Conservation (phyloP, 2,113 vertebrate species). For the Pogona vitticeps region DNA sequence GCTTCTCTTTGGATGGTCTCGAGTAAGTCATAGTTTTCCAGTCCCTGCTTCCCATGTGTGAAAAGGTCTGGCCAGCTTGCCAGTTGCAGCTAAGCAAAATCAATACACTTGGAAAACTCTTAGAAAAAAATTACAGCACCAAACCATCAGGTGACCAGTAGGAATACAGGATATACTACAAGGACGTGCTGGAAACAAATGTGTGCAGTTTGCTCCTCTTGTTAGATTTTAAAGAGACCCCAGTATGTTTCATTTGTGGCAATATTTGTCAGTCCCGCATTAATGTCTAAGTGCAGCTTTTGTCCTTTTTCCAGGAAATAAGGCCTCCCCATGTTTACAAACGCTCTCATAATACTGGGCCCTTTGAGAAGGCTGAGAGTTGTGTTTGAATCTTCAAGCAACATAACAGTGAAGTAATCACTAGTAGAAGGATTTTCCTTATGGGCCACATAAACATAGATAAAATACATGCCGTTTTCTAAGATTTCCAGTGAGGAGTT, state of each 20-base stretch:
- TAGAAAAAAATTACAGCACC: neutral
- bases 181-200: neutral
- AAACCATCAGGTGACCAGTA: neutral
- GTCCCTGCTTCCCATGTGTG: neutral
- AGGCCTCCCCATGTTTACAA: neutral
- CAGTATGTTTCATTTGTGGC: neutral
- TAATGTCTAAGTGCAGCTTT: neutral
- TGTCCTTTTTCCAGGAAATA: neutral
- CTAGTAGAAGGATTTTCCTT: neutral
- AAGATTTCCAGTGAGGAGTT: conserved; percentile 1
- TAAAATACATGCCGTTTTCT: conserved; percentile 8
- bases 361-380: neutral
- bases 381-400: neutral
- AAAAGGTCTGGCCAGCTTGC: neutral
- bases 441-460: neutral
- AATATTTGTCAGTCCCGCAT: conserved; percentile 2
- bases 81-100: neutral
- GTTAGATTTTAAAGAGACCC: conserved; percentile 5
- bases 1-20: neutral
- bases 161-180: neutral
- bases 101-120: neutral
- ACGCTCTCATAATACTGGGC: neutral
- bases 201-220: neutral
- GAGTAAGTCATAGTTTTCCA: neutral
- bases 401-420: neutral